Base-by-base conservation (phyloP, 2,797 vertebrate genomes). In the Microhierax caerulescens region DNA sequence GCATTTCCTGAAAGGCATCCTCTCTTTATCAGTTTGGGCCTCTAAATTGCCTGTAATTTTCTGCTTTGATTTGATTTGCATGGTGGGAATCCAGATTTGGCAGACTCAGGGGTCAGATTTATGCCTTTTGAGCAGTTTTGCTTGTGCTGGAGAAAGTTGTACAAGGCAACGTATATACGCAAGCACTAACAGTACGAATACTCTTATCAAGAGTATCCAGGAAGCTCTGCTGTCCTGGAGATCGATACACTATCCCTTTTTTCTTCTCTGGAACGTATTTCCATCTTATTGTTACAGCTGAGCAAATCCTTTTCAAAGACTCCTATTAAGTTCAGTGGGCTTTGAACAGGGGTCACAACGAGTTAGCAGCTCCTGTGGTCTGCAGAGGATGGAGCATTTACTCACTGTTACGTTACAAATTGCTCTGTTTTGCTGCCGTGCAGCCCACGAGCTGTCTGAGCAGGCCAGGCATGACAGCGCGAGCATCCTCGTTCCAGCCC, bases 341-440 rank as follows among this genome's bases (percentile, higher is more conserved):
- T 96, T 95, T 95, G 94, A 96, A 78, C 48, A 69, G 77, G 56
- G 91, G 72, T 94, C 94, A 86, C 85, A n/a, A 56, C 11, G 82
- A 95, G 82, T 36, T 68, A 85, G 82, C 85, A 75, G 82, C 93
- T 91, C 76, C 91, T 90, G 91, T 93, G 93, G 91, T 86, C 88
- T 75, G 67, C 56, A 80, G 56, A 39, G 75, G 89, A 78, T 0
- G 3, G 69, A 96, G 70, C 63, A 25, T 92, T 93, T 85, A 69
- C 79, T 92, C 2, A 0, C 43, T 5, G 22, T 2, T 41, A 20
- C 81, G 88, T 72, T 54, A 54, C 79, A 72, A 48, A 84, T 59
- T 1, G 13, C 22, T 91, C 54, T 3, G 18, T 63, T 75, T 43
- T 0, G 0, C 53, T 75, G 39, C 78, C 0, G 0, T 14, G 67